A percentile compares a stretch with the other conserved stretches of the same genome.
Evolutionary conservation across 1,140 invertebrate genomes (phyloP).

Genomic region (Drosophila jambulina): DNA sequence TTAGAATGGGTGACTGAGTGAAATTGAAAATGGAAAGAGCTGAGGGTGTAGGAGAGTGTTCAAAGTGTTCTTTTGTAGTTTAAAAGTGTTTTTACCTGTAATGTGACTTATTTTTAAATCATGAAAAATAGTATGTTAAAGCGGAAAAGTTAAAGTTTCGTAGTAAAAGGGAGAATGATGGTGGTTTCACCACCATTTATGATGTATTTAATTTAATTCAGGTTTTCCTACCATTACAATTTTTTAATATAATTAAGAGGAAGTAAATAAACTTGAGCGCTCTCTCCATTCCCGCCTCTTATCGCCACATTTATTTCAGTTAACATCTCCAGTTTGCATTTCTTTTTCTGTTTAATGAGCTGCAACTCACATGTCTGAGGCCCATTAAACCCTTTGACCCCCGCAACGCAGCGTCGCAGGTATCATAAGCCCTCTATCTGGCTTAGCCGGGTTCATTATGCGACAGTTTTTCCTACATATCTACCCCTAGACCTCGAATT

Average conservation of each 20-base stretch:
- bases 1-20: conserved; percentile 32
- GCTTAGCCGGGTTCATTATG: conserved; percentile 68
- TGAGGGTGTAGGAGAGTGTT: neutral
- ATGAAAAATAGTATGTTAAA: neutral
- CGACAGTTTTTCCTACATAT: conserved; percentile 67
- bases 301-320: conserved; percentile 25
- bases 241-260: neutral
- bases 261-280: neutral
- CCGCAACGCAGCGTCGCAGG: conserved; percentile 18
- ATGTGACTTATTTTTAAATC: too few relatives aligned
- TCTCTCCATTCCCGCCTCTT: neutral
- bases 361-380: conserved; percentile 64
- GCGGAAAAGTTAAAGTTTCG: neutral
- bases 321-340: conserved; percentile 9
- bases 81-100: neutral
- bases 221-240: neutral
- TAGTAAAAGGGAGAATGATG: neutral
- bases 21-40: neutral
- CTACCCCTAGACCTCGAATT: conserved; percentile 48
- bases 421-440: conserved; percentile 61
- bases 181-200: neutral
- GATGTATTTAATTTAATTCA: neutral
- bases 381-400: conserved; percentile 73
- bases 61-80: neutral
- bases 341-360: conserved; percentile 55